Percentiles rank a stretch among this genome's conserved stretches.
phyloP scores from a whole-genome alignment of 2,797 vertebrate species.

The Paedocypris micromegethes region DNA sequence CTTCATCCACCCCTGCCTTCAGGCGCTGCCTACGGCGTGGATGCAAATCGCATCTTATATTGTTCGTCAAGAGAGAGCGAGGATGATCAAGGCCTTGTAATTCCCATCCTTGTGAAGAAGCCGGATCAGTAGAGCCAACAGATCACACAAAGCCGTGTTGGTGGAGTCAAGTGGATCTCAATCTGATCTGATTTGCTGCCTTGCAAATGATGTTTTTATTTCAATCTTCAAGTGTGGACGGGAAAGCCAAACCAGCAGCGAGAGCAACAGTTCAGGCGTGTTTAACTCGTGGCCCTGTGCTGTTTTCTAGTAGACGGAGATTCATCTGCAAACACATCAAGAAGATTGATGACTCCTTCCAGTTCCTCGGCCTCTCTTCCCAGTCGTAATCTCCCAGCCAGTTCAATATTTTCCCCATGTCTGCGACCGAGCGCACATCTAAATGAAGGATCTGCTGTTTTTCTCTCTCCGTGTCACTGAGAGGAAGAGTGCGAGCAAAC shows the following conservation, averaged over 20 bases:
- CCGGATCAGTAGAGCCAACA: slow-evolving; percentile 3
- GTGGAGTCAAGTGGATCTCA: slow-evolving; percentile 23
- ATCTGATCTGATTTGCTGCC: not conserved
- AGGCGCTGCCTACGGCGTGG: slow-evolving; percentile 29
- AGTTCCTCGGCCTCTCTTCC: slow-evolving; percentile 11
- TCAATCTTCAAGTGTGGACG: slow-evolving; percentile 1
- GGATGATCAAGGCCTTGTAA: slow-evolving; percentile 40
- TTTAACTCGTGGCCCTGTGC: slow-evolving; percentile 18
- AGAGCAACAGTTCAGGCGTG: not conserved
- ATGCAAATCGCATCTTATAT: slow-evolving; percentile 27
- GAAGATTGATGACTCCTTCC: slow-evolving; percentile 35
- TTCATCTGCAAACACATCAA: slow-evolving; percentile 26
- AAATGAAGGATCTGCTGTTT: slow-evolving; percentile 46
- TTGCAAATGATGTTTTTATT: no score
- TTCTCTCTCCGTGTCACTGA: slow-evolving; percentile 22
- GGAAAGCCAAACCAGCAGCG: not conserved
- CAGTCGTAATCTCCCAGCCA: slow-evolving; percentile 29
- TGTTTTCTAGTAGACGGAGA: slow-evolving; percentile 33
- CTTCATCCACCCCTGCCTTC: slow-evolving; percentile 25
- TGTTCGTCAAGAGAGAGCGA: slow-evolving; percentile 36
- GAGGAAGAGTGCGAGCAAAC: slow-evolving; percentile 1
- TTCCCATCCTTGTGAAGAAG: slow-evolving; percentile 23
- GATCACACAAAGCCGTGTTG: slow-evolving; percentile 26
- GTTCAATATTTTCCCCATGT: slow-evolving; percentile 21
- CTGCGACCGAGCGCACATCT: slow-evolving; percentile 37